These are phyloP conservation scores for Miniopterus natalensis DNA, from an alignment of 2,113 vertebrate species.

Conservation along the genomic window DNA sequence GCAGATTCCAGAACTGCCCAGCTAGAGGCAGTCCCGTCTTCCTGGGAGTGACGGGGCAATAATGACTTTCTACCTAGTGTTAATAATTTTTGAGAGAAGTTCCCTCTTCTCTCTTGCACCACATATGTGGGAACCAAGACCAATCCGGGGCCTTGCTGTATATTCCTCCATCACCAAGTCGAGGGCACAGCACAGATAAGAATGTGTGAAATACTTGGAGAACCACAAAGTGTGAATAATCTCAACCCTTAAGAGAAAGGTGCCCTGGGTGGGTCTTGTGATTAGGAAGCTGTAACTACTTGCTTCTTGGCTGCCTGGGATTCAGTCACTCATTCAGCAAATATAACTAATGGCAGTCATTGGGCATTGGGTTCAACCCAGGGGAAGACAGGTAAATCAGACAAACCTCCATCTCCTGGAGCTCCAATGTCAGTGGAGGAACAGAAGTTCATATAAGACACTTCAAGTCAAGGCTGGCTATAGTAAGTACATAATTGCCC, in stretches of 20 bases:
- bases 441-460: background rate
- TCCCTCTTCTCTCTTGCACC: background rate
- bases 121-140: background rate
- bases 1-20: background rate
- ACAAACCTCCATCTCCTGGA: background rate
- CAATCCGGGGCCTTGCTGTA: background rate
- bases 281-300: background rate
- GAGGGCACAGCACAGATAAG: background rate
- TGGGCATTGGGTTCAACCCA: background rate
- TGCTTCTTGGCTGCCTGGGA: background rate
- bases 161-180: background rate
- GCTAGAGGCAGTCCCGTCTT: background rate
- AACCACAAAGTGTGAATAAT: background rate
- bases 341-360: background rate
- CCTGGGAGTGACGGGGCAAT: background rate
- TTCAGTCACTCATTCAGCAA: conserved; percentile 6
- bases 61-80: background rate
- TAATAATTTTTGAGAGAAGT: background rate
- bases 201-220: background rate
- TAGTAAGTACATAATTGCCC: background rate
- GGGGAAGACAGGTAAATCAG: background rate
- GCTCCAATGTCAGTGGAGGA: background rate
- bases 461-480: background rate
- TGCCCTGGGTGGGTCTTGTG: background rate
- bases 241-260: background rate